Evolutionary conservation across 2,797 vertebrate genomes (phyloP).

Genomic region (Coracias cyanogaster): DNA sequence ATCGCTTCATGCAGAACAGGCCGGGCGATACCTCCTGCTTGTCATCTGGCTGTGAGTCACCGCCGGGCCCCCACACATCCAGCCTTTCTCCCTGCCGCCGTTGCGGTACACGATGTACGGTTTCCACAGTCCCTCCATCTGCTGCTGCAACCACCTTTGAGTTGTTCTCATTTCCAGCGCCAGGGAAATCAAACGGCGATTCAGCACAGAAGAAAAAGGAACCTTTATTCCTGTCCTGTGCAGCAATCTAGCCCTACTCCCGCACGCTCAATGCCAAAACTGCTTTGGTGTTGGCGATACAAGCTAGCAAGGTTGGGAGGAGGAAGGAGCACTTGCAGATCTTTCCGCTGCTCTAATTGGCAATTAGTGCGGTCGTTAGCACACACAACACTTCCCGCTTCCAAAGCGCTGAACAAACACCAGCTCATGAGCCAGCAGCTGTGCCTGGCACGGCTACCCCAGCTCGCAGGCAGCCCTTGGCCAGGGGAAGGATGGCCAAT

Average conservation of each 20-base stretch:
- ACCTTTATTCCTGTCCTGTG: not conserved
- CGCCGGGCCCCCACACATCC: not conserved
- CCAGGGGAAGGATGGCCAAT: too few relatives aligned
- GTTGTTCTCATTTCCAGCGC: not conserved
- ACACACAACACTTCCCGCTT: accelerated
- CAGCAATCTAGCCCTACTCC: not conserved
- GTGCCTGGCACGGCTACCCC: not conserved
- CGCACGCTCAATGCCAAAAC: accelerated
- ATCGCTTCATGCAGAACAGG: accelerated
- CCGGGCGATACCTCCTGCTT: not conserved
- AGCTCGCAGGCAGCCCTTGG: not conserved
- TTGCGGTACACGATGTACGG: not conserved
- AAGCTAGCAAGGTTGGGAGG: not conserved
- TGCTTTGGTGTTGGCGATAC: accelerated
- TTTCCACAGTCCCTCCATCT: conserved; percentile 24
- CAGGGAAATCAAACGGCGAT: not conserved
- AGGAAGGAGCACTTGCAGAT: not conserved
- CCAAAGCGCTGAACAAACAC: not conserved
- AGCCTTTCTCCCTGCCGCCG: not conserved
- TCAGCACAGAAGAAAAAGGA: not conserved
- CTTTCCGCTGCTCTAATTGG: not conserved
- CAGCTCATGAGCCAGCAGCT: not conserved
- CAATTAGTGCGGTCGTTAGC: not conserved
- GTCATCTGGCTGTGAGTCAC: conserved; percentile 37
- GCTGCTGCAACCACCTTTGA: not conserved